These are phyloP conservation scores for Bathynomus jamesi DNA, from an alignment of 1,140 invertebrate species.

Conservation along the genomic window DNA sequence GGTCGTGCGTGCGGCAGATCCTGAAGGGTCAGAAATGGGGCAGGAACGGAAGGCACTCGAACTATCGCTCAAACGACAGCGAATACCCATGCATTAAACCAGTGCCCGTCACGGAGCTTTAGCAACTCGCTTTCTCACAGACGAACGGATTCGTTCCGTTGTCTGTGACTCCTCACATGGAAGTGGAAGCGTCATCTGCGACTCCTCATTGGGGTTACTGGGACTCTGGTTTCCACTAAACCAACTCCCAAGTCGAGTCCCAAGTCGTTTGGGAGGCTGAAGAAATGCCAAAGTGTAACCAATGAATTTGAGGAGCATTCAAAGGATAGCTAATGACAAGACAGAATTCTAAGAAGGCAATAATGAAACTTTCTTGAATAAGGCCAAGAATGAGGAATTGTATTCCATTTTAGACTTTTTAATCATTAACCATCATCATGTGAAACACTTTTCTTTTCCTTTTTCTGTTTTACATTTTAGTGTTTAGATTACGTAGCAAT, in stretches of 20 bases:
- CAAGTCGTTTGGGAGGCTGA: background rate
- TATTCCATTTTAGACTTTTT: too few species aligned
- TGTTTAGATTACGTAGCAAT: background rate
- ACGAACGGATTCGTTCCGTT: conserved; percentile 4
- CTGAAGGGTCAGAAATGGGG: conserved; percentile 31
- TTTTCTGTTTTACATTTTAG: background rate
- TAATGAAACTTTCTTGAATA: background rate
- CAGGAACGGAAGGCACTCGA: background rate
- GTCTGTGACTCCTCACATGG: background rate
- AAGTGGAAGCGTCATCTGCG: background rate
- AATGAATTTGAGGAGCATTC: background rate
- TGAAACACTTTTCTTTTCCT: too few species aligned
- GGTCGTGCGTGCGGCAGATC: conserved; percentile 26
- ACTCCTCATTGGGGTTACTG: background rate
- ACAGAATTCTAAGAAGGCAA: too few species aligned
- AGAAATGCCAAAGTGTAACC: background rate
- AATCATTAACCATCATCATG: too few species aligned
- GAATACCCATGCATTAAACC: conserved; percentile 31
- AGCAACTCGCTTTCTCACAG: conserved; percentile 28
- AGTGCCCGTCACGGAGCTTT: conserved; percentile 36
- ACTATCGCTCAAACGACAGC: conserved; percentile 17
- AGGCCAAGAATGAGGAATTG: background rate
- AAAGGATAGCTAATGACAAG: too few species aligned
- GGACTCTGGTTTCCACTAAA: background rate
- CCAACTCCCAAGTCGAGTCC: background rate